Percentiles rank a stretch among this genome's conserved stretches.
phyloP scores from a whole-genome alignment of 2,888 invertebrate species.

The Tridacna gigas region DNA sequence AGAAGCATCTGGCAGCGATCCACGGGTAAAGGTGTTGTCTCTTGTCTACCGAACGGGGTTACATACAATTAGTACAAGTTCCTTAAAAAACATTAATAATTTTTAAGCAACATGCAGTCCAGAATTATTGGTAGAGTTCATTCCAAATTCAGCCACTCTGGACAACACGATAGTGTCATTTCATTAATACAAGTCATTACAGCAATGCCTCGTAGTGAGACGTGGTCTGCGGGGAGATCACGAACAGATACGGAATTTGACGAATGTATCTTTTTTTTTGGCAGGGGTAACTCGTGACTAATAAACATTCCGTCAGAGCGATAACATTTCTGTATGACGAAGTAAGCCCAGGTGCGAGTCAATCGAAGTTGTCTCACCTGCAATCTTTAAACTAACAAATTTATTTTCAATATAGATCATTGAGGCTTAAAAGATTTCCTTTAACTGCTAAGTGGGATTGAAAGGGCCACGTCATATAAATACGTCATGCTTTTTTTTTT shows the following conservation, averaged over 20 bases:
- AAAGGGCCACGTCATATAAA: conserved; percentile 18
- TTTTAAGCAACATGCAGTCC: no score
- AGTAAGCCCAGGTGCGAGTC: conserved; percentile 47
- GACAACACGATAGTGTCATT: no score
- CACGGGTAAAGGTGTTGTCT: no score
- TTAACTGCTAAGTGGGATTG: conserved; percentile 33
- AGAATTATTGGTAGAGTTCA: no score
- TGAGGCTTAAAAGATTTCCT: conserved; percentile 45
- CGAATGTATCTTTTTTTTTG: conserved; percentile 18
- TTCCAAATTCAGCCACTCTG: no score
- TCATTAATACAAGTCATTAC: no score
- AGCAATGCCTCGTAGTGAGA: not conserved
- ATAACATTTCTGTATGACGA: conserved; percentile 14
- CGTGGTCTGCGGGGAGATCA: not conserved
- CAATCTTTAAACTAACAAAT: conserved; percentile 63
- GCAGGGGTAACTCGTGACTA: conserved; percentile 8
- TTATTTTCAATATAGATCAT: conserved; percentile 64
- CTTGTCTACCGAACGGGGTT: no score
- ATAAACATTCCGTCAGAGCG: conserved; percentile 18
- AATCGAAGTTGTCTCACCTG: conserved; percentile 55
- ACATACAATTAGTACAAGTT: no score
- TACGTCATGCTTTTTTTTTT: no score
- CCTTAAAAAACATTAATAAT: no score
- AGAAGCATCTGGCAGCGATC: no score
- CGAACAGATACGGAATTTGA: conserved; percentile 24